Evolutionary conservation across 2,888 invertebrate species (phyloP), one percentile per base, ranked within the genome.

Genomic region (Capitulum mitella): DNA sequence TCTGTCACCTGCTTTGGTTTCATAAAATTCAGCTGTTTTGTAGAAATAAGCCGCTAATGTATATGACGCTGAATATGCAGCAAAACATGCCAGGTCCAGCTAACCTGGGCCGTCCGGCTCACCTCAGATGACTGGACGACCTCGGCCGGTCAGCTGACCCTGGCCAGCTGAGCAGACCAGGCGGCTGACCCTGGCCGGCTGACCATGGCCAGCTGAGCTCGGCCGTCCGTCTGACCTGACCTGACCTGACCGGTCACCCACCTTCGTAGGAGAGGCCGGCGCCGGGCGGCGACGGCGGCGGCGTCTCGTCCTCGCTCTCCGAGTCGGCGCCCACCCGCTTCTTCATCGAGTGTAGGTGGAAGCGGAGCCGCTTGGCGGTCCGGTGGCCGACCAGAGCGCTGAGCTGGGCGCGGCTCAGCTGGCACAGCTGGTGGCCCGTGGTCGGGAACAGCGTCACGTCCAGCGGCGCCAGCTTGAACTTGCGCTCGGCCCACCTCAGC

Each of bases 391-490:
- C 87, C 80, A 88, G 87, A 76, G 87, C 85, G 85, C 89, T 88
- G 85, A 91, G 90, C 79, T 91, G 89, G 0, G 89, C 88, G 80
- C 90, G 87, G 58, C 89, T 89, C 84, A 93, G 87, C 76, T 87
- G 84, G 82, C 90, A 88, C 51, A 91, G 85, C 82, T 89, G 89
- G 43, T 84, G 84, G 8, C 91, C 91, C 10, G 85, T 87, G 79
- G 84, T 85, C 16, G 91, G 90, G 84, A 91, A 89, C 82, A 87
- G 86, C 37, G 85, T 82, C 5, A 87, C 83, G 82, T 88, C 87
- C 58, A 90, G 89, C 80, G 89, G 89, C 76, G 87, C 86, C 80
- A 91, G 87, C 61, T 88, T 86, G 83, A 91, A 90, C 82, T 89
- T 88, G 78, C 87, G 87, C 48, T 88, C 87, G 83, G 89, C 88